Conservation (phyloP, 2,113 vertebrate species). For the Menidia beryllina region DNA sequence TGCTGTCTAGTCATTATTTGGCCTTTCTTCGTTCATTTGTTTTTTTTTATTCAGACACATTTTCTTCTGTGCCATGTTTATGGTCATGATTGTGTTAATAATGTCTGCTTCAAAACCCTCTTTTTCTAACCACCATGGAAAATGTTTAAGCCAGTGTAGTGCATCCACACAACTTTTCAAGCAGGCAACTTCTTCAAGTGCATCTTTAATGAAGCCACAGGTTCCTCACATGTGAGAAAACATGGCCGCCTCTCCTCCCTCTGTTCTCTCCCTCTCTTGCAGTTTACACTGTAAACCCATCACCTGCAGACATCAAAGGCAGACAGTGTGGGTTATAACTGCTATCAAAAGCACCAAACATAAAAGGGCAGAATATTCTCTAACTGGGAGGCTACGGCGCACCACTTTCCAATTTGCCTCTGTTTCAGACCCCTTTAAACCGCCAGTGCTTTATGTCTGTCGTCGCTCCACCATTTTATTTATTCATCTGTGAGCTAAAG, state of each 20-base stretch:
- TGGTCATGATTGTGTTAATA: neutral
- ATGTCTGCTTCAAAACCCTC: neutral
- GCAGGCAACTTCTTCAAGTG: slow-evolving; percentile 9
- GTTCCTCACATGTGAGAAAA: slow-evolving; percentile 20
- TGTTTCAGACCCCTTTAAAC: slow-evolving; percentile 51
- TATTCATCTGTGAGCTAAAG: slow-evolving; percentile 22
- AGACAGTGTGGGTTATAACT: slow-evolving; percentile 51
- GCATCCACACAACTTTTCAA: neutral
- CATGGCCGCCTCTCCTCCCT: neutral
- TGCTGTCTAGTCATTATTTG: slow-evolving; percentile 23
- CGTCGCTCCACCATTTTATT: slow-evolving; percentile 22
- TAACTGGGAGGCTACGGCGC: slow-evolving; percentile 16
- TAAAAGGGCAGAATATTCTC: slow-evolving; percentile 46
- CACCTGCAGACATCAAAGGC: slow-evolving; percentile 65
- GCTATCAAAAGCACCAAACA: slow-evolving; percentile 53
- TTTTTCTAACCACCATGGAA: neutral
- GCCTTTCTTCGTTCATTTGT: slow-evolving; percentile 20
- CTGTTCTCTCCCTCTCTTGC: slow-evolving; percentile 14
- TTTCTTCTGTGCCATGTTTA: neutral
- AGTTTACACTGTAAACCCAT: slow-evolving; percentile 49
- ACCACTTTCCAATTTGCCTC: slow-evolving; percentile 61
- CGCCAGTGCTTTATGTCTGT: slow-evolving; percentile 36
- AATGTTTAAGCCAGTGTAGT: neutral
- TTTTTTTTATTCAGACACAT: slow-evolving; percentile 8
- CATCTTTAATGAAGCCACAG: slow-evolving; percentile 51